Evolutionary conservation across 64 coral and sea anemone species (phyloP), one percentile per base, ranked within the genome.

Genomic region (Montipora foliosa): DNA sequence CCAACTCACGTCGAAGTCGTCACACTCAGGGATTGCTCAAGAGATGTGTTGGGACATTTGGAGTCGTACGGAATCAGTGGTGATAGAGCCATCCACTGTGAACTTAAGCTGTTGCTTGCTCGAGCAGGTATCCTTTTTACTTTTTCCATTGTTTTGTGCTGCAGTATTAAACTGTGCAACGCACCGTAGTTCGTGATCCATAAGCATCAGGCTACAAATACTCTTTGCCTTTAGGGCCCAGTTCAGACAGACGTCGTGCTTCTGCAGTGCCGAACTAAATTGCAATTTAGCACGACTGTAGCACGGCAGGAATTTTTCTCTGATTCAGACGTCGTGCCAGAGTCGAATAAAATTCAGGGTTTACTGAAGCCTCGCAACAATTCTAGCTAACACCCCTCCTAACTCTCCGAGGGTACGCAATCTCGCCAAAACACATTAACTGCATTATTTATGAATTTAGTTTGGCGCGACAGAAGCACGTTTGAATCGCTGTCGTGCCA

Each of bases 201-300:
- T 22, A 22, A 22, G 22, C 22, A 22, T 22, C 22, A 22, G 22
- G 22, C 22, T 22, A 22, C 22, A 22, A 22, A 22, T 22, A 22
- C 22, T 22, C 22, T 22, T 22, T 22, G 22, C 22, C 22, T 22
- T 22, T 55, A 62, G 46, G 29, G 74, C 78, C 78, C 50, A 80
- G 78, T 80, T 81, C 79, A 82, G 57, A 82, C 22, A 22, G 22
- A 0, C 79, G 22, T 82, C 53, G 79, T 82, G 79, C 79, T 64
- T 82, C 79, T 82, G 79, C 79, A 24, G 57, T 82, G 79, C 57
- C 53, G 53, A 82, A 82, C 55, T 82, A 59, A 82, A 64, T 82
- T 66, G 79, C 57, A 82, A 82, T 82, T 82, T 21, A 52, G 78
- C 8, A 25, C 78, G 51, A 80, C 78, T 80, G 78, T 80, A 80